phyloP scores from a whole-genome alignment of 2,888 invertebrate species.

The Copidosoma aretas region DNA sequence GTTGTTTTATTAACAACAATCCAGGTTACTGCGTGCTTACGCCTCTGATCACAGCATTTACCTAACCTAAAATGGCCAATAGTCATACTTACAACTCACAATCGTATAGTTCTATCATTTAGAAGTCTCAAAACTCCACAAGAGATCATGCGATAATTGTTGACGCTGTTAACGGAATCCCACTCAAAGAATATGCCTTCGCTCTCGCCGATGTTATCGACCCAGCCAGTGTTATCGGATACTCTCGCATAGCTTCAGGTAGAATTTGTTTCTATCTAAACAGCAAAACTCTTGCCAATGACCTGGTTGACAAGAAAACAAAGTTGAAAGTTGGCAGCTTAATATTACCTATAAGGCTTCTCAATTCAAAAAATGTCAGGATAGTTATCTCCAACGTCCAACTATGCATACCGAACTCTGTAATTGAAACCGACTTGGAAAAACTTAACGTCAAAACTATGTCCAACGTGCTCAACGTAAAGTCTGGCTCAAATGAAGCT shows the following conservation, averaged over 20 bases:
- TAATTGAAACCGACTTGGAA: not conserved
- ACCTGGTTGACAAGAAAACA: not conserved
- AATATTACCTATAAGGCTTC: not conserved
- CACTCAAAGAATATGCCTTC: too few relatives aligned
- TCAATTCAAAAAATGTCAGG: not conserved
- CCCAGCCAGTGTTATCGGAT: too few relatives aligned
- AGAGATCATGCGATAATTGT: too few relatives aligned
- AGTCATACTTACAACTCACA: too few relatives aligned
- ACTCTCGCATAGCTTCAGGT: constrained; percentile 9
- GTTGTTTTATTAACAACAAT: too few relatives aligned
- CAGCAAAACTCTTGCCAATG: not conserved
- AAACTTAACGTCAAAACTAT: not conserved
- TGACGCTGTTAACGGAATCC: too few relatives aligned
- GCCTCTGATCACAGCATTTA: too few relatives aligned
- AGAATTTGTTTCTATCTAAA: not conserved
- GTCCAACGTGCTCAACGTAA: not conserved
- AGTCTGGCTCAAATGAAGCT: not conserved
- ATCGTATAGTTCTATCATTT: too few relatives aligned
- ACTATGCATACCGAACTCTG: not conserved
- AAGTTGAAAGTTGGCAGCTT: not conserved
- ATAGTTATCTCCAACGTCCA: not conserved
- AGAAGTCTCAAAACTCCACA: too few relatives aligned
- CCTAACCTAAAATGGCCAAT: too few relatives aligned
- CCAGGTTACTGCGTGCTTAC: too few relatives aligned
- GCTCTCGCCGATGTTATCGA: too few relatives aligned